Percentiles rank a stretch among this genome's conserved stretches.
phyloP scores from a whole-genome alignment of 2,113 vertebrate genomes.

The Caretta caretta region DNA sequence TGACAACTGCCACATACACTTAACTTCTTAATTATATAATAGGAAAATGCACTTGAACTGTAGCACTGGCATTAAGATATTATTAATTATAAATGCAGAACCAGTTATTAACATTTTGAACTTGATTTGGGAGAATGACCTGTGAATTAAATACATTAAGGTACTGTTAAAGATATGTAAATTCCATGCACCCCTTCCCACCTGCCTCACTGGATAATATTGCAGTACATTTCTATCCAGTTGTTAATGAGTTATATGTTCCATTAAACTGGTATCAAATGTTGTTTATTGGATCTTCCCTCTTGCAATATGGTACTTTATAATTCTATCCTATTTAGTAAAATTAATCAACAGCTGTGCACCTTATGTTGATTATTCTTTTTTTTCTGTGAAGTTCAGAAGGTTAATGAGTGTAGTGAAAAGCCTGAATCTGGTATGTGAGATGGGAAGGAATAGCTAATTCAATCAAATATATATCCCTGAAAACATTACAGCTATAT shows the following conservation, averaged over 20 bases:
- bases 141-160: conserved; percentile 71
- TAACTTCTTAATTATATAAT: conserved; percentile 85
- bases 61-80: conserved; percentile 67
- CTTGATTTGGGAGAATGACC: conserved; percentile 84
- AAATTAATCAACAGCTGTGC: conserved; percentile 79
- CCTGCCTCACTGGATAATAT: conserved; percentile 23
- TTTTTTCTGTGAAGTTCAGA: conserved; percentile 21
- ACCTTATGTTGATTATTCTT: conserved; percentile 61
- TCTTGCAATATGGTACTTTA: conserved; percentile 67
- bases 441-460: conserved; percentile 47
- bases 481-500: conserved; percentile 60
- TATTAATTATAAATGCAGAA: conserved; percentile 83
- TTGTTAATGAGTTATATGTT: conserved; percentile 63
- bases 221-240: neutral
- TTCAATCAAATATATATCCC: conserved; percentile 48
- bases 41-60: conserved; percentile 75
- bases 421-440: conserved; percentile 25
- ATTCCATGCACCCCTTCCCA: conserved; percentile 33
- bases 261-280: conserved; percentile 67
- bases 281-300: conserved; percentile 57
- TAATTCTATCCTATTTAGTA: conserved; percentile 68
- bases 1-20: conserved; percentile 86
- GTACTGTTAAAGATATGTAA: conserved; percentile 61
- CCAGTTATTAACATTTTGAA: conserved; percentile 92
- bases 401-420: conserved; percentile 74